Evolutionary conservation across 2,888 invertebrate genomes (phyloP).

Genomic region (Harmothoe impar): DNA sequence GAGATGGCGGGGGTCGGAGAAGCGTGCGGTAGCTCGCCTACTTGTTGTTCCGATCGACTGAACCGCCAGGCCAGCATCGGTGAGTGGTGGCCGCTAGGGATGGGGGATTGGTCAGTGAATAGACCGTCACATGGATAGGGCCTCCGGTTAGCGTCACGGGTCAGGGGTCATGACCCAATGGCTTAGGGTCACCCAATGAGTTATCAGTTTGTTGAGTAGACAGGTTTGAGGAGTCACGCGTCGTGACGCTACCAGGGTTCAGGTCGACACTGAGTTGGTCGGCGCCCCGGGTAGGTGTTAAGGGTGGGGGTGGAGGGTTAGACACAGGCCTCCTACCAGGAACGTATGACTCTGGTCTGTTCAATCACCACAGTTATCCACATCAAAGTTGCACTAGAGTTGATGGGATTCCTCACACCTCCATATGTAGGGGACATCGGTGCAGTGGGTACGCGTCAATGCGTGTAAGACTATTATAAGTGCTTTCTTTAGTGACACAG

Average conservation of each 20-base stretch:
- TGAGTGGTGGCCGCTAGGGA: too few species aligned
- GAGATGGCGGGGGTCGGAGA: too few species aligned
- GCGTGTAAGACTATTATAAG: too few species aligned
- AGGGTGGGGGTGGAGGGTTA: background rate
- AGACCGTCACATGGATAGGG: background rate
- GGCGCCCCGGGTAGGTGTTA: background rate
- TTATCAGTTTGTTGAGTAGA: conserved; percentile 5
- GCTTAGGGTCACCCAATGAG: background rate
- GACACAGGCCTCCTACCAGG: background rate
- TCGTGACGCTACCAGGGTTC: background rate
- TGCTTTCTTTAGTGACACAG: too few species aligned
- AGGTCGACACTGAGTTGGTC: background rate
- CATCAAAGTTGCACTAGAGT: background rate
- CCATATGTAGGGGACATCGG: background rate
- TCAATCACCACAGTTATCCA: background rate
- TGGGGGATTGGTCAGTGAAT: background rate
- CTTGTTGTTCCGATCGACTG: too few species aligned
- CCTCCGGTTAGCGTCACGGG: background rate
- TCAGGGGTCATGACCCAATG: background rate
- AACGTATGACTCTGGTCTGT: background rate
- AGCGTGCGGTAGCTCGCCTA: too few species aligned
- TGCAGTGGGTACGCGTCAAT: background rate
- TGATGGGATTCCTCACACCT: background rate
- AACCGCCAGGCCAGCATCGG: too few species aligned
- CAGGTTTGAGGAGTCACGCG: background rate